Evolutionary conservation across 2,113 vertebrate species (phyloP).

Genomic region (Aspiorhynchus laticeps): DNA sequence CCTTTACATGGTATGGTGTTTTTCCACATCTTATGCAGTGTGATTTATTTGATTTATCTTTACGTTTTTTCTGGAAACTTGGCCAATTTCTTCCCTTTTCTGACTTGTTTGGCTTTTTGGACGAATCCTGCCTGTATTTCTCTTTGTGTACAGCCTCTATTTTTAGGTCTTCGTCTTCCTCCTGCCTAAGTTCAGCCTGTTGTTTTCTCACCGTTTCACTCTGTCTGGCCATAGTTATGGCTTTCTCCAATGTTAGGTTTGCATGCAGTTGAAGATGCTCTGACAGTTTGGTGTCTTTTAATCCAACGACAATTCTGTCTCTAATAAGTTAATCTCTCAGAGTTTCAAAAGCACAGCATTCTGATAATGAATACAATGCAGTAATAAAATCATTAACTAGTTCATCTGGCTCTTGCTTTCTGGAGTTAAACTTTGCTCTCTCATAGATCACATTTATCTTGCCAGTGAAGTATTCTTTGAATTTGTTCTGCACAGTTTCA

Average conservation of each 20-base stretch:
- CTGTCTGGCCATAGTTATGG: background rate
- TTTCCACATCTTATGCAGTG: background rate
- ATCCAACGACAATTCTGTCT: background rate
- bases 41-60: background rate
- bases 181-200: slow-evolving; percentile 18
- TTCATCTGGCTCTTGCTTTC: too few relatives aligned
- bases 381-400: too few relatives aligned
- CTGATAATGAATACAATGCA: too few relatives aligned
- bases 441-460: too few relatives aligned
- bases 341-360: too few relatives aligned
- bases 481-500: too few relatives aligned
- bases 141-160: slow-evolving; percentile 2
- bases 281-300: slow-evolving; percentile 5
- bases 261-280: background rate
- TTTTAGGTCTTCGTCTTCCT: background rate
- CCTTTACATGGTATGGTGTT: background rate
- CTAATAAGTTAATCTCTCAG: too few relatives aligned
- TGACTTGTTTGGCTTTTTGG: background rate
- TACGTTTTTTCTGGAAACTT: background rate
- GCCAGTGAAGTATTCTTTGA: too few relatives aligned
- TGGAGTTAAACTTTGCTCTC: too few relatives aligned
- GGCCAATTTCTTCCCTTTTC: background rate
- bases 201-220: background rate
- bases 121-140: background rate
- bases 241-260: background rate